Percentiles rank a stretch among this genome's conserved stretches.
phyloP scores from a whole-genome alignment of 2,113 vertebrate genomes.

The Rattus norvegicus region GRCr8 NC_086031.1:64621501-64622000 shows the following conservation, averaged over 20 bases:
- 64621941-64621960: background rate
- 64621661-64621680: background rate
- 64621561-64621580: rapidly evolving
- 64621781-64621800: too few relatives aligned
- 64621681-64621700: background rate
- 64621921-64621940: background rate
- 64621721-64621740: background rate
- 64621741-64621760: background rate
- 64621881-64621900: background rate
- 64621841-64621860: background rate
- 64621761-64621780: too few relatives aligned
- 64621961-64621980: background rate
- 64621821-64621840: background rate
- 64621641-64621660: background rate
- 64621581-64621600: background rate
- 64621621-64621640: background rate
- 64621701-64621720: background rate
- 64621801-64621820: too few relatives aligned
- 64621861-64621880: background rate
- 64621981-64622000: background rate
- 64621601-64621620: background rate
- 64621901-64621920: background rate
- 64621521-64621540: background rate
- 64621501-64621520: background rate
- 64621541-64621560: background rate